Conservation (phyloP, 2,113 vertebrate species). For the Sebastes fasciatus region DNA sequence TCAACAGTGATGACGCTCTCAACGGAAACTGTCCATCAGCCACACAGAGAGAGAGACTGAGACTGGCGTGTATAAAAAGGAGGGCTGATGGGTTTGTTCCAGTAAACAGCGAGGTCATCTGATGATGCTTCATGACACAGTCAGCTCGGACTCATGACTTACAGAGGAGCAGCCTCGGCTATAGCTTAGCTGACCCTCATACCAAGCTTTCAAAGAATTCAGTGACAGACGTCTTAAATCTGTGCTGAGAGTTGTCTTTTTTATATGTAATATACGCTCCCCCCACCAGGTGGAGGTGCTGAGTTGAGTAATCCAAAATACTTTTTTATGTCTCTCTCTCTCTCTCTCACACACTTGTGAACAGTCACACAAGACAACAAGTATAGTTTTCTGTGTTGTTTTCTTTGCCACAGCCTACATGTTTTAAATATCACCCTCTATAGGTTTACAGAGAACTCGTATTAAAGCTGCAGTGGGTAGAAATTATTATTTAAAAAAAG, state of each 20-base stretch:
- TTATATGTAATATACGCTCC: conserved; percentile 8
- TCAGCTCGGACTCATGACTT: not conserved
- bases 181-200: not conserved
- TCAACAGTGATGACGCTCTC: conserved; percentile 29
- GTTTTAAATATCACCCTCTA: not conserved
- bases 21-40: conserved; percentile 52
- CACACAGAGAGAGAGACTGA: conserved; percentile 32
- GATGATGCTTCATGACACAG: conserved; percentile 41
- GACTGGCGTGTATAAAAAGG: conserved; percentile 27
- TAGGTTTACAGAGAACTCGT: not conserved
- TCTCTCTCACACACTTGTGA: not conserved
- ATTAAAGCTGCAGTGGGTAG: too few relatives aligned
- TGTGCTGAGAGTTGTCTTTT: not conserved
- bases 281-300: conserved; percentile 52
- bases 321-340: not conserved
- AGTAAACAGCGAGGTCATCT: conserved; percentile 69
- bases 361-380: not conserved
- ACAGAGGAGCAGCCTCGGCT: not conserved
- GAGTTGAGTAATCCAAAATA: conserved; percentile 17
- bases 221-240: not conserved
- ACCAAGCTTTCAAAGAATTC: not conserved
- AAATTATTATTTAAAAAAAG: too few relatives aligned
- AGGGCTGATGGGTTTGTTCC: conserved; percentile 47
- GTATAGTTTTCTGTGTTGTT: conserved; percentile 7
- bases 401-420: not conserved